Base-by-base conservation (phyloP, 2,113 vertebrate species). In the Amphilophus citrinellus region DNA sequence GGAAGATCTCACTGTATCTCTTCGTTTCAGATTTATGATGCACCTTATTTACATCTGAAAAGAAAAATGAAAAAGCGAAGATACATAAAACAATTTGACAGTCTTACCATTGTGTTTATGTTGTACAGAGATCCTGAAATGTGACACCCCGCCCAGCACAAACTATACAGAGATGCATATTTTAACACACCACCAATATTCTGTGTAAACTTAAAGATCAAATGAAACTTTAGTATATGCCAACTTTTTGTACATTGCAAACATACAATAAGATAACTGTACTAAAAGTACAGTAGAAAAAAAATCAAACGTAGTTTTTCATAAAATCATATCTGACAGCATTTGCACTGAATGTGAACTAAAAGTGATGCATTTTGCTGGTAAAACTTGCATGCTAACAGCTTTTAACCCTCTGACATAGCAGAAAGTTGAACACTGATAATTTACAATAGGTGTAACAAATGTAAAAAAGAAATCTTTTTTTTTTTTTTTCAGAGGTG, bases 1-100 rank as follows among this genome's bases (percentile, higher is more conserved):
- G 94, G 91, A 99, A 97, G 90, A 98, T 98, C 90, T 99, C 97
- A 80, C 98, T 98, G 96, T 97, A 98, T 53, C 97, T 94, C 87
- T 97, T 97, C 53, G 87, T 92, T 82, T 98, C 96, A 4, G 89
- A 88, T 85, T 85, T 94, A 15, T 6, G 53, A 13, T 32, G 78
- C n/a, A 79, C 42, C 35, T 71, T 94, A 60, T 78, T 92, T 77
- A 83, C 87, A 37, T 95, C 95, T 96, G 88, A 37, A 93, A 92
- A 15, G 39, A 89, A 9, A 90, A 85, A 82, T 14, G 20, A 17
- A 81, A 66, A 84, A 75, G 1, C 9, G 58, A 22, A 71, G 32
- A 58, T n/a, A 18, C 4, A 68, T 7, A 7, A 20, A 60, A 57
- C 1, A 47, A 20, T 17, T 7, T 30, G 2, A 75, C 6, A 5